Percentiles rank a stretch among this genome's conserved stretches.
These are phyloP conservation scores for Drosophila tropicalis DNA, from an alignment of 1,140 invertebrate genomes.

Conservation along the genomic window DNA sequence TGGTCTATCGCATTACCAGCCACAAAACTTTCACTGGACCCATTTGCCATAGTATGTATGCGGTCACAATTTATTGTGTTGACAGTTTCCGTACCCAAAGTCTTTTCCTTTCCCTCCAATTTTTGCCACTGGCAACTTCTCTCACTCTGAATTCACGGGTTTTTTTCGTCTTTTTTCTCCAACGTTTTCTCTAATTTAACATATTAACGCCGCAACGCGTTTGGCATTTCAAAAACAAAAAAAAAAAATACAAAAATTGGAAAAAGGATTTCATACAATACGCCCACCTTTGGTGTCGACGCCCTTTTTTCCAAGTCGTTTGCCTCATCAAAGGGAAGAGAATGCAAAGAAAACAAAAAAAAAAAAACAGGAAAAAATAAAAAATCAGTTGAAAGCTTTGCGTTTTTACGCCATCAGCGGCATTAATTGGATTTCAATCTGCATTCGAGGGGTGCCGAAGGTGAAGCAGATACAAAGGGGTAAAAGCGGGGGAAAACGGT, in stretches of 20 bases:
- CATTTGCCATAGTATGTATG: conserved; percentile 40
- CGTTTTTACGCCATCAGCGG: conserved; percentile 53
- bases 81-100: conserved; percentile 62
- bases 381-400: conserved; percentile 73
- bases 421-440: conserved; percentile 79
- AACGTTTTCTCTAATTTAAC: conserved; percentile 53
- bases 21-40: conserved; percentile 12
- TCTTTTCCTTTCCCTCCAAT: conserved; percentile 13
- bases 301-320: conserved; percentile 69
- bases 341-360: conserved; percentile 2
- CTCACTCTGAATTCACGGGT: not conserved
- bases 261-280: conserved; percentile 39
- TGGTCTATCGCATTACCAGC: conserved; percentile 26
- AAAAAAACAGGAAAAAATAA: conserved; percentile 32
- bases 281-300: conserved; percentile 41
- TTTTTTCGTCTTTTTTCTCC: conserved; percentile 29
- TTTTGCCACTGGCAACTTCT: conserved; percentile 45
- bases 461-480: not conserved
- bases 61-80: conserved; percentile 66
- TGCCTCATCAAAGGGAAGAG: conserved; percentile 51
- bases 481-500: not conserved
- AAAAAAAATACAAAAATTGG: conserved; percentile 1
- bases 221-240: conserved; percentile 66
- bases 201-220: conserved; percentile 74
- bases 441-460: conserved; percentile 2